phyloP scores from a whole-genome alignment of 2,888 invertebrate genomes.

The Drosophila barbarae region DNA sequence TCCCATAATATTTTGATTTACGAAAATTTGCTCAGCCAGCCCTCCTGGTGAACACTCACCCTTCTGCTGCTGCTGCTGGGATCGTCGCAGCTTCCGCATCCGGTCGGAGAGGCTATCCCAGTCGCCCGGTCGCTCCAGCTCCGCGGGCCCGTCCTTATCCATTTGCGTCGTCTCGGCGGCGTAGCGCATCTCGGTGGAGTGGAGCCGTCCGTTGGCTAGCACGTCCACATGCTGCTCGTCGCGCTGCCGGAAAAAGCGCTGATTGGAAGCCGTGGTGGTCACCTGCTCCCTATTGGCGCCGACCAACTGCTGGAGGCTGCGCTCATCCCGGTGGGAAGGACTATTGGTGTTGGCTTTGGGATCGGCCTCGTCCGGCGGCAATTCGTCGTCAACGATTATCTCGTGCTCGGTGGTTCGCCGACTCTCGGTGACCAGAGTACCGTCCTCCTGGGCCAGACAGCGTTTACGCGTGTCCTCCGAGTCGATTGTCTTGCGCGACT shows the following conservation, averaged over 20 bases:
- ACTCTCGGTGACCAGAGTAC: conserved; percentile 91
- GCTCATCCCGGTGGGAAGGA: conserved; percentile 18
- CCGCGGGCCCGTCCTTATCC: conserved; percentile 83
- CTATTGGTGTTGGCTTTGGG: background rate
- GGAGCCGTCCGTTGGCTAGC: conserved; percentile 88
- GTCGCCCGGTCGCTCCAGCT: conserved; percentile 85
- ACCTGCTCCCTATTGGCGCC: conserved; percentile 71
- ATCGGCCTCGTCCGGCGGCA: conserved; percentile 9
- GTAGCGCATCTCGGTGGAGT: conserved; percentile 90
- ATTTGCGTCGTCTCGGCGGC: conserved; percentile 91
- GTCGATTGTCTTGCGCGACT: conserved; percentile 89
- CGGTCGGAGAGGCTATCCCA: conserved; percentile 90
- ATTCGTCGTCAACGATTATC: conserved; percentile 83
- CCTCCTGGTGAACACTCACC: conserved; percentile 74
- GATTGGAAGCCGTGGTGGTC: conserved; percentile 81
- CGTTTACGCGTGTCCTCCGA: conserved; percentile 91
- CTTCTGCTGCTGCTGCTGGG: conserved; percentile 80
- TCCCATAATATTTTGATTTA: too few species aligned
- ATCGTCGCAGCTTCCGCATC: conserved; percentile 84
- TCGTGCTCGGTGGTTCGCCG: conserved; percentile 91
- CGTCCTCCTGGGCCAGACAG: conserved; percentile 89
- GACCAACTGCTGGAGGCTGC: conserved; percentile 47
- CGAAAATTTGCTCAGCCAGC: background rate
- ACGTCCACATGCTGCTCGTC: conserved; percentile 92
- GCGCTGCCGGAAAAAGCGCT: conserved; percentile 85